These are phyloP conservation scores for Bursaphelenchus mucronatus DNA, from an alignment of 1,140 invertebrate species.

Conservation along the genomic window DNA sequence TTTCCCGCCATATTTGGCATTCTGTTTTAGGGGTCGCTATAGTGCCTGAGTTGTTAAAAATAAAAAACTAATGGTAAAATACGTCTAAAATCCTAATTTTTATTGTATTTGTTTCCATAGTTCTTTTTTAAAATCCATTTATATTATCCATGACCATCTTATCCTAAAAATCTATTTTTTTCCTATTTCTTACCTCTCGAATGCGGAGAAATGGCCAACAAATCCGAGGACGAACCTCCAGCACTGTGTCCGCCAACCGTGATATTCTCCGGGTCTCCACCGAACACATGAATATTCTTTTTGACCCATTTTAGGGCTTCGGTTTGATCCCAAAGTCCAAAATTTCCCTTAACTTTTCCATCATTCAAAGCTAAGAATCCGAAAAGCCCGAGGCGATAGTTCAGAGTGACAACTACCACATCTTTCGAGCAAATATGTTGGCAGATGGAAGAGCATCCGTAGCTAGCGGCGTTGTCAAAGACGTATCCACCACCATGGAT, in stretches of 20 bases:
- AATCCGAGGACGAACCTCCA: constrained; percentile 29
- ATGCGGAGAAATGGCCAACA: constrained; percentile 37
- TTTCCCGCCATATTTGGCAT: too few relatives aligned
- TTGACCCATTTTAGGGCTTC: constrained; percentile 84
- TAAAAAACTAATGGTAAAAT: too few relatives aligned
- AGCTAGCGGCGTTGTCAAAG: neutral
- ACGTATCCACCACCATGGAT: constrained; percentile 25
- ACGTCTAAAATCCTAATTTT: too few relatives aligned
- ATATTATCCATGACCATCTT: too few relatives aligned
- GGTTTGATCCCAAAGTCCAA: constrained; percentile 71
- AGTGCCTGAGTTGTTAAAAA: too few relatives aligned
- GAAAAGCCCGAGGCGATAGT: constrained; percentile 86
- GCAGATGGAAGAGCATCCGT: constrained; percentile 14
- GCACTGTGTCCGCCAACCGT: constrained; percentile 74
- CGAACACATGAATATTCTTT: constrained; percentile 84
- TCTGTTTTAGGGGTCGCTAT: too few relatives aligned
- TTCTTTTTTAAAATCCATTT: too few relatives aligned
- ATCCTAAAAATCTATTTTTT: too few relatives aligned
- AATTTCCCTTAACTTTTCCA: constrained; percentile 83
- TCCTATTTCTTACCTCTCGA: constrained; percentile 29
- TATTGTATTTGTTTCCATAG: too few relatives aligned
- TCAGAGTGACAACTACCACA: constrained; percentile 90
- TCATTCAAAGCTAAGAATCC: constrained; percentile 65
- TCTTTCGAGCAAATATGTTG: constrained; percentile 64
- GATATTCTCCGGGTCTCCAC: constrained; percentile 77